Evolutionary conservation across 2,113 vertebrate species (phyloP).

Genomic region (Chascanopsetta lugubris): DNA sequence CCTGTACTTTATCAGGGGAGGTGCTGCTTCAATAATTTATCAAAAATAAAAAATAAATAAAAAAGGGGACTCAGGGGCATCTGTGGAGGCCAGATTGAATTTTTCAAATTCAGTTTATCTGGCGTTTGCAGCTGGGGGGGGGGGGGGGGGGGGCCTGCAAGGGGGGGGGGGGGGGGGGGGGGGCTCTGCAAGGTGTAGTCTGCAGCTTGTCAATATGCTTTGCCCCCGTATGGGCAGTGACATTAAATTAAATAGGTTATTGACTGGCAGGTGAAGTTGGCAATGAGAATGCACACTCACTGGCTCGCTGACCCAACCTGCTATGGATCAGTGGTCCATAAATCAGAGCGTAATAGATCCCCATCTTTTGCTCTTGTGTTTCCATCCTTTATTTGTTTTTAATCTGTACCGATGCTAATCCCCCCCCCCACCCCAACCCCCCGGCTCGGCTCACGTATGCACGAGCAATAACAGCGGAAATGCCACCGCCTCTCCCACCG

Average conservation of each 20-base stretch:
- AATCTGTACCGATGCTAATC: constrained; percentile 91
- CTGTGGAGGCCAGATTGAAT: constrained; percentile 72
- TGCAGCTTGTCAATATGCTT: constrained; percentile 87
- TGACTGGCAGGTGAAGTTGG: constrained; percentile 85
- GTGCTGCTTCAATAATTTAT: constrained; percentile 77
- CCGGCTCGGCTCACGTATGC: constrained; percentile 77
- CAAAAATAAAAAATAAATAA: no score
- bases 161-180: no score
- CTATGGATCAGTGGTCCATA: constrained; percentile 87
- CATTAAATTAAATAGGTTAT: constrained; percentile 99
- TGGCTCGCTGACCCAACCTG: constrained; percentile 78
- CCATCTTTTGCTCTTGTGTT: constrained; percentile 82
- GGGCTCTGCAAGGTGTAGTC: constrained; percentile 80
- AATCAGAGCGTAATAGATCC: constrained; percentile 90
- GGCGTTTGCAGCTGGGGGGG: constrained; percentile 87
- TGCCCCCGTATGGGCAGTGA: constrained; percentile 82
- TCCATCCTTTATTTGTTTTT: constrained; percentile 92
- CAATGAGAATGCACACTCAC: constrained; percentile 79
- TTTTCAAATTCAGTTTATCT: constrained; percentile 93
- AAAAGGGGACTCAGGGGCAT: constrained; percentile 72
- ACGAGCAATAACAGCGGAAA: constrained; percentile 67
- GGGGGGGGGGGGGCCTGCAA: no score
- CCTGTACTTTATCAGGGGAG: constrained; percentile 55
- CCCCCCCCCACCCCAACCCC: no score
- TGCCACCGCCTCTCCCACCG: constrained; percentile 36